Evolutionary conservation across 1,140 invertebrate species (phyloP).

Genomic region (Drosophila truncata): DNA sequence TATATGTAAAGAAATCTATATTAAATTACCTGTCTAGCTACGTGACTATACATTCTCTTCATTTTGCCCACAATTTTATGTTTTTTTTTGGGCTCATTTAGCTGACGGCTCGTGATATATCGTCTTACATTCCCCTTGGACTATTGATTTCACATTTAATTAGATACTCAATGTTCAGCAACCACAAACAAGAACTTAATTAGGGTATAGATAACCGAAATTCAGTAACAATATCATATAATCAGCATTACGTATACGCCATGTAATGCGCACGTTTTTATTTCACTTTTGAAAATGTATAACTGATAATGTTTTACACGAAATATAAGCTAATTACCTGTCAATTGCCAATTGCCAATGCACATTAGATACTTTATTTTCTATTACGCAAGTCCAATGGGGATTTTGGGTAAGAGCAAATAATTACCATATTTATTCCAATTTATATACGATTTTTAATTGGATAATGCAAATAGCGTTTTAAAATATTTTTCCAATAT

Average conservation of each 20-base stretch:
- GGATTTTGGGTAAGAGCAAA: background rate
- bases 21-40: constrained; percentile 2
- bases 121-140: constrained; percentile 23
- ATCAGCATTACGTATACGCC: constrained; percentile 27
- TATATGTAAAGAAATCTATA: background rate
- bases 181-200: constrained; percentile 45
- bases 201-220: constrained; percentile 18
- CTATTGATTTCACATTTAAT: constrained; percentile 67
- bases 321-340: constrained; percentile 27
- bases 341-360: background rate
- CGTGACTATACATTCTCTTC: constrained; percentile 3
- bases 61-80: constrained; percentile 1
- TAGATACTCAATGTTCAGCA: constrained; percentile 42
- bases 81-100: constrained; percentile 18
- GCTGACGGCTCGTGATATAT: constrained; percentile 19
- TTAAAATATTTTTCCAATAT: background rate
- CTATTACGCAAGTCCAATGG: background rate
- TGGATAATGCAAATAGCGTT: constrained; percentile 14
- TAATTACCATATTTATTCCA: constrained; percentile 29
- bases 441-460: constrained; percentile 13
- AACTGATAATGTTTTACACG: background rate
- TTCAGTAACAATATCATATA: constrained; percentile 47
- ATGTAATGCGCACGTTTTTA: background rate
- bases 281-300: background rate
- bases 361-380: constrained; percentile 1